Base-by-base conservation (phyloP, 1,140 invertebrate genomes). In the Andrena cerasifolii region DNA sequence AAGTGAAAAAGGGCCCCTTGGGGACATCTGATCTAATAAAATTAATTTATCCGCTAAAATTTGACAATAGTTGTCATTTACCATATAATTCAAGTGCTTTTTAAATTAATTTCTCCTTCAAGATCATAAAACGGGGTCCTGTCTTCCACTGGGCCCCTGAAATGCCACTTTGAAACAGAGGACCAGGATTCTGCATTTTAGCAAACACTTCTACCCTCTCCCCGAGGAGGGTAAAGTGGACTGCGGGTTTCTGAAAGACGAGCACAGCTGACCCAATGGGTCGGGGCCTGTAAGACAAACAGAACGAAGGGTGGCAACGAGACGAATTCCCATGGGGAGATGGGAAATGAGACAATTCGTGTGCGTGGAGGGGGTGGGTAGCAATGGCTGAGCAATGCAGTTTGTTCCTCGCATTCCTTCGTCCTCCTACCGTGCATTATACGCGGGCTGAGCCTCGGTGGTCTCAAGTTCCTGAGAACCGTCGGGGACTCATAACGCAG, bases 401-500 rank as follows among this genome's bases (percentile, higher is more conserved):
- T 66, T 75, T 66, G 74, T 72, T 73, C 74, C n/a, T 72, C 36
- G 71, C 61, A 62, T 79, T 77, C 66, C 72, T 75, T 40, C 26
- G 79, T 73, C 56, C 76, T 71, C 61, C 71, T 80, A 3, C 40
- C 67, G 62, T 65, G 78, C 83, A 84, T 84, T 85, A 83, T 83
- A 63, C 84, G 83, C 81, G 66, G n/a, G 73, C 65, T 78, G 67
- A 81, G 81, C 83, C n/a, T 84, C 75, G 74, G 74, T 74, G 83
- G 83, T 85, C 83, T 84, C 75, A 74, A 75, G 79, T 84, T 85
- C 83, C 82, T 85, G 83, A 85, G 83, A 85, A 85, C 74, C 59
- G 49, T 33, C 45, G 71, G 62, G 76, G 71, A 43, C 82, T 78
- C 78, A 74, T 77, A 80, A 83, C 82, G 73, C 75, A 54, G 58